Percentiles rank a stretch among this genome's conserved stretches.
phyloP scores from a whole-genome alignment of 2,797 vertebrate genomes.

The Hirundo rustica region DNA sequence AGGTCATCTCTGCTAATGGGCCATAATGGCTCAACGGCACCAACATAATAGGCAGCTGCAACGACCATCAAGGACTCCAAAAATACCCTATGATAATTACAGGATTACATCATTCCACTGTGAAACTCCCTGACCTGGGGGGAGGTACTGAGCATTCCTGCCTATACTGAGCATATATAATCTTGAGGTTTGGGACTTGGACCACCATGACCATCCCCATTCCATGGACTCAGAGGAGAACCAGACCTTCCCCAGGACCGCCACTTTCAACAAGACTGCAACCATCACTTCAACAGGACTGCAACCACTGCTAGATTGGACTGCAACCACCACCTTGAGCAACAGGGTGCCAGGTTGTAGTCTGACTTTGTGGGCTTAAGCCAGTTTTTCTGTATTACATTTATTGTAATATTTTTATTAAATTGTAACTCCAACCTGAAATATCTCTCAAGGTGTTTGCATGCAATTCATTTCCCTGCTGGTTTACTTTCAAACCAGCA shows the following conservation, averaged over 20 bases:
- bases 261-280: fast-evolving
- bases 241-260: background rate
- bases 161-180: background rate
- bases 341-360: background rate
- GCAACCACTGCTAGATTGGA: background rate
- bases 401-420: background rate
- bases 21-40: background rate
- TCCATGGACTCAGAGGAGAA: background rate
- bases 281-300: background rate
- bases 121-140: fast-evolving
- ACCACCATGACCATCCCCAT: fast-evolving
- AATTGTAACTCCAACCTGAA: background rate
- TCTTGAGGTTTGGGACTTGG: background rate
- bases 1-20: background rate
- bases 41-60: no score
- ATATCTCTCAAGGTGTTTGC: background rate
- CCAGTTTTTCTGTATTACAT: background rate
- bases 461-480: fast-evolving
- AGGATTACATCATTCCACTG: background rate
- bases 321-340: no score
- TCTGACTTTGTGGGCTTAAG: background rate
- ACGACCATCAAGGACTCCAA: background rate
- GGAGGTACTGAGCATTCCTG: background rate
- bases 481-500: background rate
- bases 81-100: background rate